phyloP scores from a whole-genome alignment of 1,140 invertebrate species.

The Brachionus rotundiformis region DNA sequence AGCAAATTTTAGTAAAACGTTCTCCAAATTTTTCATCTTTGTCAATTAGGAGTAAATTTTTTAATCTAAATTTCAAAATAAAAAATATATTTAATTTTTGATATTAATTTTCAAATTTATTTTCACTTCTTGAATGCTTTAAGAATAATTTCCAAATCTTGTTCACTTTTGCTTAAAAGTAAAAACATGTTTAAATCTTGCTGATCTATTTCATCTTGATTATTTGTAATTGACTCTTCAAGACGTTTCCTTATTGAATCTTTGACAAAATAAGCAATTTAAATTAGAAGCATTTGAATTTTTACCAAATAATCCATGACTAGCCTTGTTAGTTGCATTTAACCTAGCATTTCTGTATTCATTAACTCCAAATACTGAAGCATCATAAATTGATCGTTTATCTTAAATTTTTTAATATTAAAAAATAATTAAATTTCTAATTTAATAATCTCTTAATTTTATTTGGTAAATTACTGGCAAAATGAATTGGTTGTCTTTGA shows the following conservation, averaged over 20 bases:
- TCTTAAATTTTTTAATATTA: not conserved
- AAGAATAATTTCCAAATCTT: not conserved
- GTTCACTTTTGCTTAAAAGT: not conserved
- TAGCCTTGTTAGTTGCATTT: not conserved
- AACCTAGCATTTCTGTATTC: not conserved
- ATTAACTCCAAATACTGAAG: conserved; percentile 17
- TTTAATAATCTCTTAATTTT: too few species aligned
- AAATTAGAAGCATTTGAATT: not conserved
- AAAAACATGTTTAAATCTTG: conserved; percentile 30
- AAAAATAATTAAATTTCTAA: not conserved
- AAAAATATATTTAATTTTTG: not conserved
- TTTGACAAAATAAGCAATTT: not conserved
- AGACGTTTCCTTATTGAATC: not conserved
- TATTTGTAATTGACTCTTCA: not conserved
- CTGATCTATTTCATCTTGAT: not conserved
- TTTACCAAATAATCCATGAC: not conserved
- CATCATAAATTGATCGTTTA: conserved; percentile 12
- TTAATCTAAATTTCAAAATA: not conserved
- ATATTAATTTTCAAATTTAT: not conserved
- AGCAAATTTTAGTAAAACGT: conserved; percentile 2
- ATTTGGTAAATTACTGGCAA: too few species aligned
- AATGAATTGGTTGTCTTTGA: not conserved
- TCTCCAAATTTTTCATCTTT: conserved; percentile 39
- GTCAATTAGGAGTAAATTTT: not conserved
- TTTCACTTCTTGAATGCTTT: conserved; percentile 13